Base-by-base conservation (phyloP, 2,113 vertebrate genomes). In the Menidia beryllina region DNA sequence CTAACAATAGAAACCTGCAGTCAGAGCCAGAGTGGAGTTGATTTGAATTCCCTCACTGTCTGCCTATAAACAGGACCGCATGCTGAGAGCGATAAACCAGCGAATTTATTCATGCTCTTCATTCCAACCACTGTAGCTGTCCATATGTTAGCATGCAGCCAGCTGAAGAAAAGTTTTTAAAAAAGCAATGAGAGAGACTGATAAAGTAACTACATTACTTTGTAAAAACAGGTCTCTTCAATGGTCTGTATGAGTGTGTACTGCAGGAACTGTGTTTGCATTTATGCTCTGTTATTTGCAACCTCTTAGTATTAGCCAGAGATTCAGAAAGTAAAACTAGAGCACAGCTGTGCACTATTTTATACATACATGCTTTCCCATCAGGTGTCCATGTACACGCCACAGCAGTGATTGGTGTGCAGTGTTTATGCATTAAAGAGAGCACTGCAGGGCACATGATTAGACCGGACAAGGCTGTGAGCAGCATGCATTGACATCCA, bases 1-100 rank as follows among this genome's bases (percentile, higher is more conserved):
- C 75, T 83, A 69, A 86, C 85, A 91, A 88, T 84, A 88, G 81
- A 84, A 83, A 73, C 39, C 70, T 57, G 65, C 70, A 82, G 61
- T 76, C 36, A 51, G 69, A 86, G 75, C 83, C 72, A 65, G 75
- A 75, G 69, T 48, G 10, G 61, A 87, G 80, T 85, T 53, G 11
- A 88, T 86, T 88, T 86, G 79, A 85, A 81, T 86, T 86, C 69
- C 69, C 69, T 67, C 73, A 65, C 78, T 74, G 71, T 34, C 65
- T 75, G 72, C 54, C 62, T 72, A 80, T 85, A 82, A 88, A 86
- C 84, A 84, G 62, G 69, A 70, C 82, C 75, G 14, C 85, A 82
- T 87, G 80, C 73, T 82, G 84, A 47, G 84, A 69, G 82, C 59
- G 82, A 88, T 88, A 84, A 87, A 86, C 77, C 53, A 26, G 62